Evolutionary conservation across 2,888 invertebrate genomes (phyloP).

Genomic region (Gasteruption jaculator): DNA sequence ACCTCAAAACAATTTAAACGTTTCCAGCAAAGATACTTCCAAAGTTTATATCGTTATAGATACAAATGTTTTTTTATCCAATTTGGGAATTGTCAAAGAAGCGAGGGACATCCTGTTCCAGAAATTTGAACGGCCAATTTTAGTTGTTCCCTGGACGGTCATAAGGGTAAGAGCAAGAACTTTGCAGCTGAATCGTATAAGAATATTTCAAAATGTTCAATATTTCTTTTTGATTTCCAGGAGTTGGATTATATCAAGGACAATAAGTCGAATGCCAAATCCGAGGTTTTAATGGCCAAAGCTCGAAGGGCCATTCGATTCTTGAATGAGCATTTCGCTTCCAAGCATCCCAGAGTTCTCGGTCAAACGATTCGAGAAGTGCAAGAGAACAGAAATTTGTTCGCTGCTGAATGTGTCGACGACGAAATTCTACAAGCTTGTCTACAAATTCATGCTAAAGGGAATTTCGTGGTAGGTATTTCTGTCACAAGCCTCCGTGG

Average conservation of each 20-base stretch:
- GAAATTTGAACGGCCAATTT: conserved; percentile 36
- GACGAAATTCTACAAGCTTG: conserved; percentile 53
- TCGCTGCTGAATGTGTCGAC: conserved; percentile 46
- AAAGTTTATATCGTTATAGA: conserved; percentile 48
- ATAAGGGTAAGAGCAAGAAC: conserved; percentile 34
- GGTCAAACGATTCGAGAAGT: conserved; percentile 44
- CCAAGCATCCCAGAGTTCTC: conserved; percentile 41
- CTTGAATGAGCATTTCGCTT: conserved; percentile 38
- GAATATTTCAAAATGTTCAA: conserved; percentile 1
- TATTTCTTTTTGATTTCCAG: conserved; percentile 23
- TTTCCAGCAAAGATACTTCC: too few relatives aligned
- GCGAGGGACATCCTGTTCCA: conserved; percentile 34
- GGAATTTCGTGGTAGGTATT: conserved; percentile 36
- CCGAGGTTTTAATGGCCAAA: conserved; percentile 29
- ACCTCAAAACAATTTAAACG: conserved; percentile 28
- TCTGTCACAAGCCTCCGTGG: neutral
- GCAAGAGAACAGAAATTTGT: conserved; percentile 33
- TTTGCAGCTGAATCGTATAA: neutral
- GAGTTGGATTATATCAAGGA: conserved; percentile 49
- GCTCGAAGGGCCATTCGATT: conserved; percentile 43
- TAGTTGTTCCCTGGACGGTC: conserved; percentile 47
- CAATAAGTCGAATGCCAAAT: conserved; percentile 30
- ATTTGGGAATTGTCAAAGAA: conserved; percentile 38
- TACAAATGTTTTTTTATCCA: conserved; percentile 49
- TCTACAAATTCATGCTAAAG: conserved; percentile 42